Evolutionary conservation across 2,797 vertebrate species (phyloP).

Genomic region (Mareca strepera): DNA sequence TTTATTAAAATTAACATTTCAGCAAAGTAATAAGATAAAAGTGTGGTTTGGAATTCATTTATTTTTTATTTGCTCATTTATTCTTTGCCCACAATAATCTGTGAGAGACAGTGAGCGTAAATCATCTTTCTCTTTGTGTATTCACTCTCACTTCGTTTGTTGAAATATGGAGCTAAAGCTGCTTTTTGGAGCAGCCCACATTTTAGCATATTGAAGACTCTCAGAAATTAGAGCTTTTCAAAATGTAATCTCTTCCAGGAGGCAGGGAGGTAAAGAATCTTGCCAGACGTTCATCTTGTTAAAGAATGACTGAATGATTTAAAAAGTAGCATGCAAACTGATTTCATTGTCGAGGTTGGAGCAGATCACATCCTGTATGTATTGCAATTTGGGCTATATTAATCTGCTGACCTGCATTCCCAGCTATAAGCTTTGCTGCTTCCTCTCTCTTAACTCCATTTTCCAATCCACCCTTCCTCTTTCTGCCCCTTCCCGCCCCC

Average conservation of each 20-base stretch:
- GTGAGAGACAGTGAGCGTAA: background rate
- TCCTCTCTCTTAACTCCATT: background rate
- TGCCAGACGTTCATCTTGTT: constrained; percentile 62
- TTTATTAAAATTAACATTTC: constrained; percentile 49
- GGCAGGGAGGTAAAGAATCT: constrained; percentile 12
- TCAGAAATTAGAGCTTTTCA: constrained; percentile 67
- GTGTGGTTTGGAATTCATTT: background rate
- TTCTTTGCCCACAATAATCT: background rate
- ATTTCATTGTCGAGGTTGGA: constrained; percentile 67
- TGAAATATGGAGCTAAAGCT: constrained; percentile 35
- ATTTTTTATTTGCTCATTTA: background rate
- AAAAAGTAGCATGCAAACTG: constrained; percentile 61
- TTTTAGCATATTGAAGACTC: constrained; percentile 57
- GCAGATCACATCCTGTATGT: constrained; percentile 67
- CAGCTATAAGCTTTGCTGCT: constrained; percentile 43
- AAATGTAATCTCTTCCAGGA: constrained; percentile 52
- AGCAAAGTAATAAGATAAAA: constrained; percentile 32
- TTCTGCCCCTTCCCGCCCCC: background rate
- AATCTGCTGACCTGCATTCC: constrained; percentile 52
- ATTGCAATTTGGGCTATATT: constrained; percentile 58
- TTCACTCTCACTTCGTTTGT: constrained; percentile 30
- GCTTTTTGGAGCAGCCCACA: constrained; percentile 37
- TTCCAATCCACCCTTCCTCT: background rate
- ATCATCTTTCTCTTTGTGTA: constrained; percentile 35
- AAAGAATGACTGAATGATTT: constrained; percentile 72